Conservation (phyloP, 2,888 invertebrate genomes). For the Mythimna loreyi region DNA sequence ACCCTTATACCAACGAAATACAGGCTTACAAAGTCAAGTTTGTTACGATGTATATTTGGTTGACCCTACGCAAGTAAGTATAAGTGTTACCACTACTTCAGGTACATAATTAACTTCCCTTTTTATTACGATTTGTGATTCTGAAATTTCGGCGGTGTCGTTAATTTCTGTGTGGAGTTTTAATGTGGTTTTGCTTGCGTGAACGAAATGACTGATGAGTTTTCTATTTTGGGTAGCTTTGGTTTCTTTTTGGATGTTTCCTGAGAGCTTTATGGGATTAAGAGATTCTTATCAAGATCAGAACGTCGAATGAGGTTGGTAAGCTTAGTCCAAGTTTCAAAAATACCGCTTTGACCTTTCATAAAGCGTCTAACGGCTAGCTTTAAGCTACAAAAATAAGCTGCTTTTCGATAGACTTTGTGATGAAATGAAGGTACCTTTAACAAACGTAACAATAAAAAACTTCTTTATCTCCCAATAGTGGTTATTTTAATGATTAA, state of each 20-base stretch:
- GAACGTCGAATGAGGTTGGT: not conserved
- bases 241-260: not conserved
- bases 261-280: constrained; percentile 1
- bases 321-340: not conserved
- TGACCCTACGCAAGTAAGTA: constrained; percentile 26
- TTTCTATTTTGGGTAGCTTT: constrained; percentile 4
- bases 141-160: constrained; percentile 45
- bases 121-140: constrained; percentile 58
- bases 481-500: no score
- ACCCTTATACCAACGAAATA: not conserved
- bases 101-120: constrained; percentile 60
- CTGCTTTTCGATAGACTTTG: no score
- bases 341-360: no score
- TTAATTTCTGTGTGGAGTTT: constrained; percentile 39
- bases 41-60: not conserved
- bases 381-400: no score
- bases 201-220: constrained; percentile 16
- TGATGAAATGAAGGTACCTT: no score
- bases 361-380: no score
- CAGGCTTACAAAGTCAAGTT: not conserved
- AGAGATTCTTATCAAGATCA: not conserved
- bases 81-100: constrained; percentile 51
- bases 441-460: no score
- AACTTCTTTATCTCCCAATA: no score
- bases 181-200: constrained; percentile 14